Conservation (phyloP, 2,888 invertebrate genomes). For the Baronia brevicornis region DNA sequence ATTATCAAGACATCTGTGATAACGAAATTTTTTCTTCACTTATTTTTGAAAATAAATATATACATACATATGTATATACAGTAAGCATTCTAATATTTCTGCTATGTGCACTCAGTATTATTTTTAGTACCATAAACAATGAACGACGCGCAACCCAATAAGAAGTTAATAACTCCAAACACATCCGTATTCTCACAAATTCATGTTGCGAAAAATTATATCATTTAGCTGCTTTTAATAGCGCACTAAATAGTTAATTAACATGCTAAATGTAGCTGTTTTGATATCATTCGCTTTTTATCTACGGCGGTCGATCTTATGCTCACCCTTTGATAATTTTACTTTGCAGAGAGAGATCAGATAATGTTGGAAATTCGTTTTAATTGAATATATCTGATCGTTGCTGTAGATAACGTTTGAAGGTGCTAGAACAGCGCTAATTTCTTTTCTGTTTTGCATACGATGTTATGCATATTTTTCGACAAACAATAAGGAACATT, state of each 20-base stretch:
- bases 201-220: constrained; percentile 14
- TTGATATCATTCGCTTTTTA: constrained; percentile 4
- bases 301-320: constrained; percentile 4
- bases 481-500: constrained; percentile 10
- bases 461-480: constrained; percentile 4
- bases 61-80: no score
- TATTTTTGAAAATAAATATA: no score
- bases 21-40: no score
- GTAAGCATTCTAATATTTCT: no score
- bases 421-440: constrained; percentile 9
- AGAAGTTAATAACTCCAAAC: constrained; percentile 2
- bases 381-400: constrained; percentile 16
- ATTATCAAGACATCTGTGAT: no score
- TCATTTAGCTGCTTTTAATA: constrained; percentile 7
- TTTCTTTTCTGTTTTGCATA: constrained; percentile 10
- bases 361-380: constrained; percentile 3
- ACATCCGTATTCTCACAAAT: constrained; percentile 11
- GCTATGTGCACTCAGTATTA: constrained; percentile 6
- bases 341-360: constrained; percentile 8
- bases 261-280: constrained; percentile 13
- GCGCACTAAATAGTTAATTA: constrained; percentile 11
- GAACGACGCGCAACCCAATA: neutral
- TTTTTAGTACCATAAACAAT: constrained; percentile 4
- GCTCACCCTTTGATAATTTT: constrained; percentile 8
- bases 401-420: constrained; percentile 6